Evolutionary conservation across 2,113 vertebrate genomes (phyloP).

Genomic region (Pyxicephalus adspersus): DNA sequence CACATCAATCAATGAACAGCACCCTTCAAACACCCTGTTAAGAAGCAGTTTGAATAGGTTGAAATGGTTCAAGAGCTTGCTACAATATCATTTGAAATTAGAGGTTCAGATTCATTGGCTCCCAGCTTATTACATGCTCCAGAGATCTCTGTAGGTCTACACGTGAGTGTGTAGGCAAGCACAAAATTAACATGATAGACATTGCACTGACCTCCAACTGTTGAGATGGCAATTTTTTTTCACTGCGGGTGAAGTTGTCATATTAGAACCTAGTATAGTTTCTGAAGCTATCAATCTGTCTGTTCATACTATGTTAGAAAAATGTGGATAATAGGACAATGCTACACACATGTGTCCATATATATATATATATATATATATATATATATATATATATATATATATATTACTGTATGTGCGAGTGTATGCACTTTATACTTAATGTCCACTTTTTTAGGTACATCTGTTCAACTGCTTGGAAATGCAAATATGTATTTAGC

Average conservation of each 20-base stretch:
- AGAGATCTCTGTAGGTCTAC: slow-evolving; percentile 53
- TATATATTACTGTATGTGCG: no score
- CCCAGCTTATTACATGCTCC: slow-evolving; percentile 46
- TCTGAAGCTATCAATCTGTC: no score
- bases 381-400: no score
- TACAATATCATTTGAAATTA: slow-evolving; percentile 55
- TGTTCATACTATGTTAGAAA: no score
- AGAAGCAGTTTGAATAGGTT: slow-evolving; percentile 37
- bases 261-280: background rate
- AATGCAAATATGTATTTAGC: no score
- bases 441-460: no score
- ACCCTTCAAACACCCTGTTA: slow-evolving; percentile 51
- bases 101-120: slow-evolving; percentile 39
- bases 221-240: slow-evolving; percentile 40
- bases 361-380: no score
- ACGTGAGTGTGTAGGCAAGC: slow-evolving; percentile 49
- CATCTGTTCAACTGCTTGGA: no score
- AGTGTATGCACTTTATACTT: no score
- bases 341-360: no score
- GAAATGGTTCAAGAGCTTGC: slow-evolving; percentile 33
- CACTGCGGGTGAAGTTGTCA: background rate
- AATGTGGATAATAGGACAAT: no score
- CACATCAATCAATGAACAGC: slow-evolving; percentile 48
- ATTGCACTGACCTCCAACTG: slow-evolving; percentile 55
- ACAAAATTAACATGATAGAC: slow-evolving; percentile 43